phyloP scores from a whole-genome alignment of 2,113 vertebrate genomes.

The Ptilorrhoa leucosticta region DNA sequence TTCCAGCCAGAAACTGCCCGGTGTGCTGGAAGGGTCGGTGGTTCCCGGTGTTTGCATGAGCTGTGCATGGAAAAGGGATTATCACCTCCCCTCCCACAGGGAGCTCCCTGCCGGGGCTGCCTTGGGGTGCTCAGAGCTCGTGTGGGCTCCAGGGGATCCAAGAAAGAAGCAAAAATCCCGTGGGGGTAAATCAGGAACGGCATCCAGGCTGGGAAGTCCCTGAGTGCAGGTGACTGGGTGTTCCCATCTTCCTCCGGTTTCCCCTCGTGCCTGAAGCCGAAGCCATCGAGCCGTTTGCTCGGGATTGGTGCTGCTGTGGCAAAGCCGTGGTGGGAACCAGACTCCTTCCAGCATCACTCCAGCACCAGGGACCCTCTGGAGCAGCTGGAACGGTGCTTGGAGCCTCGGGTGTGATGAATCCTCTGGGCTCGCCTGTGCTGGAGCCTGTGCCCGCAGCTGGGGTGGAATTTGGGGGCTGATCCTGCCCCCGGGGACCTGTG shows the following conservation, averaged over 20 bases:
- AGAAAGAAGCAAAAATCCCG: neutral
- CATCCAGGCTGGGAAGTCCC: neutral
- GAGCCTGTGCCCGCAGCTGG: neutral
- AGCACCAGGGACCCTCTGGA: fast-evolving
- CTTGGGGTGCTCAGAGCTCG: neutral
- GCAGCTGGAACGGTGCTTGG: fast-evolving
- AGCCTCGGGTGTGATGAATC: neutral
- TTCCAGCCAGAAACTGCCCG: neutral
- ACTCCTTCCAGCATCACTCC: neutral
- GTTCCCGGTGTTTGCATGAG: fast-evolving
- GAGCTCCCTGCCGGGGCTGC: neutral
- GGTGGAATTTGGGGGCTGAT: neutral
- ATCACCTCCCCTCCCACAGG: neutral
- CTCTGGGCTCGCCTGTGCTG: fast-evolving
- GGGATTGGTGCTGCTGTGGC: neutral
- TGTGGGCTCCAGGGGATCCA: neutral
- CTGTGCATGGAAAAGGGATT: neutral
- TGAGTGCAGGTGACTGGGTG: fast-evolving
- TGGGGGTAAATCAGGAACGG: fast-evolving
- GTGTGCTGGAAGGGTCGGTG: neutral
- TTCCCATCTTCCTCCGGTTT: neutral
- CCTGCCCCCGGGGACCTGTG: neutral
- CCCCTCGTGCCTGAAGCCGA: fast-evolving
- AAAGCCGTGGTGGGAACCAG: neutral
- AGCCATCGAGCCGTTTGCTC: fast-evolving